Evolutionary conservation across 2,797 vertebrate species (phyloP).

Genomic region (Karalla daura): DNA sequence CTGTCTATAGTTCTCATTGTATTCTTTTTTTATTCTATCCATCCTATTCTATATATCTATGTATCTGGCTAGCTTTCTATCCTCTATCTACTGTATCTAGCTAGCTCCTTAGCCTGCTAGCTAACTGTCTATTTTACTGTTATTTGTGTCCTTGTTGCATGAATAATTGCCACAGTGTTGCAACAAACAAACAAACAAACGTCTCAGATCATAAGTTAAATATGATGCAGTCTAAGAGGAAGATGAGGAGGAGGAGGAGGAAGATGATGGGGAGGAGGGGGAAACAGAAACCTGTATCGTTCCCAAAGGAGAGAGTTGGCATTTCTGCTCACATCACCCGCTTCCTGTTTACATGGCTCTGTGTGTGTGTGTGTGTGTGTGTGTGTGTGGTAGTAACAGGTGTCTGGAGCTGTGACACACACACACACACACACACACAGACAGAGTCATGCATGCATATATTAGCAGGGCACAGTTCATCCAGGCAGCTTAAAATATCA

Average conservation of each 20-base stretch:
- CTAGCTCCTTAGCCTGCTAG: too few species aligned
- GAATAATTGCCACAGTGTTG: too few species aligned
- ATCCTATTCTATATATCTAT: too few species aligned
- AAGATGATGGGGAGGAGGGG: too few species aligned
- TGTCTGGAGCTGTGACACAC: constrained; percentile 46
- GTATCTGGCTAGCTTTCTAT: too few species aligned
- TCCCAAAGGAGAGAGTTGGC: constrained; percentile 50
- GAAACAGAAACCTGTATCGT: constrained; percentile 33
- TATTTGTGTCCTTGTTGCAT: too few species aligned
- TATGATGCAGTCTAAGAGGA: neutral
- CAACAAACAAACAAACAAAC: too few species aligned
- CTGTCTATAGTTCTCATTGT: too few species aligned
- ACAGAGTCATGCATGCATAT: neutral
- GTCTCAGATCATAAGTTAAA: constrained; percentile 18
- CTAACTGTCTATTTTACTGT: too few species aligned
- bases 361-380: constrained; percentile 8
- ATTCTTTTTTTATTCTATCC: too few species aligned
- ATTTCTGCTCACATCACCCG: constrained; percentile 34
- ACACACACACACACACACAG: constrained; percentile 8
- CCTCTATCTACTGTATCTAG: too few species aligned
- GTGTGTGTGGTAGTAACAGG: constrained; percentile 66
- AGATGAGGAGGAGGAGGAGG: too few species aligned
- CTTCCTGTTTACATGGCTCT: constrained; percentile 65
- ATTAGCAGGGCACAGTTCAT: neutral
- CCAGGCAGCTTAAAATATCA: neutral